phyloP scores from a whole-genome alignment of 30 jellyfish, hydroid and myxozoan genomes.

The Rhopilema esculentum region DNA sequence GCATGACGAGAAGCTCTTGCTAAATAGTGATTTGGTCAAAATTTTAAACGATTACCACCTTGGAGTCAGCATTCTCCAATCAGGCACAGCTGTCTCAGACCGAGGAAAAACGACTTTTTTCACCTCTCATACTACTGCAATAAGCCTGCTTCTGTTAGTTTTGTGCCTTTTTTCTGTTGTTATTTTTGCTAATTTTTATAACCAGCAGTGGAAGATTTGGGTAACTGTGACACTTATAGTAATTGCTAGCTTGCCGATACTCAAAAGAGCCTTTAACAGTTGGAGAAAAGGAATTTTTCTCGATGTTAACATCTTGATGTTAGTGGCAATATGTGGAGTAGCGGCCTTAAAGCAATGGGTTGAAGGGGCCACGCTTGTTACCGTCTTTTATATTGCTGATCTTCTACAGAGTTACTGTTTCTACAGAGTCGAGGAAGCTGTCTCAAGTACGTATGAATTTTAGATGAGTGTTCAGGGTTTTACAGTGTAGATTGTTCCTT shows the following conservation, averaged over 20 bases:
- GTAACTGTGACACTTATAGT: constrained; percentile 41
- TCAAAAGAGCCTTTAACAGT: constrained; percentile 10
- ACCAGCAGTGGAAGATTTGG: constrained; percentile 20
- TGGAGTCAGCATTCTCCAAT: constrained; percentile 67
- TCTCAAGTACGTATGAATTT: constrained; percentile 46
- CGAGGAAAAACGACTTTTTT: not conserved
- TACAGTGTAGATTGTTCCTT: not conserved
- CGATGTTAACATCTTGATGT: constrained; percentile 56
- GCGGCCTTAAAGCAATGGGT: constrained; percentile 43
- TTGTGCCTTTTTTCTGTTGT: constrained; percentile 23
- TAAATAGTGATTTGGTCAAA: constrained; percentile 24
- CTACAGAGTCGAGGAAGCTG: constrained; percentile 40
- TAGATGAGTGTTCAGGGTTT: not conserved
- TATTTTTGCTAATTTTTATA: constrained; percentile 2
- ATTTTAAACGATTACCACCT: constrained; percentile 51
- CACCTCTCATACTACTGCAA: not conserved
- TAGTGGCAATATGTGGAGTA: constrained; percentile 54
- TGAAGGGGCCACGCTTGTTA: constrained; percentile 54
- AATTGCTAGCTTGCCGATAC: constrained; percentile 57
- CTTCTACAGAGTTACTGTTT: constrained; percentile 22
- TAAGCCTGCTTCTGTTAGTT: not conserved
- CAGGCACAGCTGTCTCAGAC: constrained; percentile 2
- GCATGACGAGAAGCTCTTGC: constrained; percentile 36
- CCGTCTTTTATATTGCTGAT: constrained; percentile 60
- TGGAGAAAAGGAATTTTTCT: constrained; percentile 22